Evolutionary conservation across 2,113 vertebrate species (phyloP).

Genomic region (Odocoileus virginianus): DNA sequence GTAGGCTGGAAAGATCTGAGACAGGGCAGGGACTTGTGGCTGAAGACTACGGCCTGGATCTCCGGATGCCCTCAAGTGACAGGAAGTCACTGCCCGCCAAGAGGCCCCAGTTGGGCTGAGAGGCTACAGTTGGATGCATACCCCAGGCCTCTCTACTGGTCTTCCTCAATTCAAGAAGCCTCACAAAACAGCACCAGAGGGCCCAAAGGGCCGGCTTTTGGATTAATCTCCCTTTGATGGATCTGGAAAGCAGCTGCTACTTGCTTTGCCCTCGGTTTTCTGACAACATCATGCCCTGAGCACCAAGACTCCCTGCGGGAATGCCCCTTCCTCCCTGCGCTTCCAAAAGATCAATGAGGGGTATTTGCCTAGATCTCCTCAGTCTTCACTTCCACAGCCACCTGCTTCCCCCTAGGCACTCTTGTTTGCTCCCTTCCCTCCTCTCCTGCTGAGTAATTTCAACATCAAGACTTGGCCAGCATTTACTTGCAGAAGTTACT

Average conservation of each 20-base stretch:
- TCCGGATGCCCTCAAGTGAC: background rate
- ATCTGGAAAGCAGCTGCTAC: background rate
- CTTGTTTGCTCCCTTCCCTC: background rate
- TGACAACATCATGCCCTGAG: background rate
- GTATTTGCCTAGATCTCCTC: background rate
- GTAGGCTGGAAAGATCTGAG: background rate
- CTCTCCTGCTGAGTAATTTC: slow-evolving; percentile 27
- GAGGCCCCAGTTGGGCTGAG: background rate
- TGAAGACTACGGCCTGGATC: background rate
- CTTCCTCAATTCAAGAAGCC: background rate
- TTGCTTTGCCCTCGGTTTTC: background rate
- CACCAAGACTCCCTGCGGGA: background rate
- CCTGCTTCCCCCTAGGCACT: background rate
- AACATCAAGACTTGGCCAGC: background rate
- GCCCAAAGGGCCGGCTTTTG: background rate
- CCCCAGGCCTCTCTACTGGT: background rate
- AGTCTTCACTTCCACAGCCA: background rate
- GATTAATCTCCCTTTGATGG: background rate
- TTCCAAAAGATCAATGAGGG: background rate
- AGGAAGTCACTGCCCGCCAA: background rate
- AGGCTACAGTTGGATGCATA: rapidly evolving
- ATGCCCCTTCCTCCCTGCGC: background rate
- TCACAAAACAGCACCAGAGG: background rate
- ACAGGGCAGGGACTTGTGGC: background rate
- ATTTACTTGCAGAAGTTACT: background rate